Conservation (phyloP, 1,140 invertebrate species). For the Metopolophium dirhodum region DNA sequence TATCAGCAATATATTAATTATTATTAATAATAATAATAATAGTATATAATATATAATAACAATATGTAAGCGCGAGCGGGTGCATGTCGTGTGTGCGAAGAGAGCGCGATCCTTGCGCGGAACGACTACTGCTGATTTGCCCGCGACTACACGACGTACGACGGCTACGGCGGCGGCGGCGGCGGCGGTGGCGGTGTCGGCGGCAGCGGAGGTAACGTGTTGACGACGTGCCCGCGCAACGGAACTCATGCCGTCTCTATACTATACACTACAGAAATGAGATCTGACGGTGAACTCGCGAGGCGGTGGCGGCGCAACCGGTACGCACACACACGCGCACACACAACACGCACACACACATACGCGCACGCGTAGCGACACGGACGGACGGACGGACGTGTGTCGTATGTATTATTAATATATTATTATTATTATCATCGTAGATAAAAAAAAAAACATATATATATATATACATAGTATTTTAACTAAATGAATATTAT, state of each 20-base stretch:
- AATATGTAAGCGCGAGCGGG: not conserved
- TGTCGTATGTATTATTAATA: slow-evolving; percentile 5
- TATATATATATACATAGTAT: not conserved
- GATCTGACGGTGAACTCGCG: slow-evolving; percentile 34
- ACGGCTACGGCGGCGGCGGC: not conserved
- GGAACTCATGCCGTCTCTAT: slow-evolving; percentile 38
- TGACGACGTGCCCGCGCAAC: slow-evolving; percentile 46
- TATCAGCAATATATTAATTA: not conserved
- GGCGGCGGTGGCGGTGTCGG: not conserved
- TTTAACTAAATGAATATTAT: not conserved
- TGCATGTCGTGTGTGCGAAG: not conserved
- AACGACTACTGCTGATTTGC: slow-evolving; percentile 27
- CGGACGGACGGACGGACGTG: not conserved
- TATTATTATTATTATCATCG: not conserved
- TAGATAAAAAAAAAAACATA: not conserved
- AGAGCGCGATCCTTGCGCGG: slow-evolving; percentile 28
- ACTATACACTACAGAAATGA: not conserved
- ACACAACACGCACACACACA: not conserved
- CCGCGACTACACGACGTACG: not conserved
- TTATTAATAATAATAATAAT: not conserved
- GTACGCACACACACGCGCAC: not conserved
- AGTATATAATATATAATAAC: not conserved
- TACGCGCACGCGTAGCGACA: not conserved
- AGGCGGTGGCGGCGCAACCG: slow-evolving; percentile 10
- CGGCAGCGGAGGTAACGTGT: slow-evolving; percentile 38